A percentile compares a stretch with the other conserved stretches of the same genome.
These are phyloP conservation scores for Molossus molossus DNA, from an alignment of 2,797 vertebrate genomes.

Conservation along the genomic window DNA sequence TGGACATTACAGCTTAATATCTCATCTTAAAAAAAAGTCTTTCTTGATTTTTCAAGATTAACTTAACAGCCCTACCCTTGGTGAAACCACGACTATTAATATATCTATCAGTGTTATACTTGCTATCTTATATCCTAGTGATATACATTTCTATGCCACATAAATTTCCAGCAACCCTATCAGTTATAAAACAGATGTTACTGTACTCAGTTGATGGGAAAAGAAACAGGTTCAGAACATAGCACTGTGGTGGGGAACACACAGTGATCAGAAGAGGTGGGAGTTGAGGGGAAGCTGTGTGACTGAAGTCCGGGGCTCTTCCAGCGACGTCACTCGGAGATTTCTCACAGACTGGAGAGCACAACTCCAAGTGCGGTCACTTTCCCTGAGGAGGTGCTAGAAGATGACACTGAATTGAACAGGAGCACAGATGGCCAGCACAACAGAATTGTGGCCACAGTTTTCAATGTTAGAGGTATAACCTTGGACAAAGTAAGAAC, in stretches of 20 bases:
- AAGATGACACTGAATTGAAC: background rate
- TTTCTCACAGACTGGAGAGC: too few relatives aligned
- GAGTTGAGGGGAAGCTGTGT: background rate
- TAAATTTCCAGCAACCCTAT: background rate
- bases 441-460: background rate
- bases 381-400: accelerated
- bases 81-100: background rate
- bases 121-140: background rate
- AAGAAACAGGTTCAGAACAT: conserved; percentile 11
- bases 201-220: background rate
- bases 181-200: background rate
- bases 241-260: background rate
- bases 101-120: background rate
- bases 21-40: background rate
- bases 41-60: conserved; percentile 2
- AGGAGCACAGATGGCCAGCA: background rate
- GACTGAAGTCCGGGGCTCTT: background rate
- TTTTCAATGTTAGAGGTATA: background rate
- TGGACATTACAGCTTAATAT: background rate
- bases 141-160: background rate
- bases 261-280: background rate
- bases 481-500: background rate
- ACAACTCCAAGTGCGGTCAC: background rate
- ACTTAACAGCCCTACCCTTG: background rate
- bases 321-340: background rate